Evolutionary conservation across 1,140 invertebrate species (phyloP).

Genomic region (Nixonia krombeini): DNA sequence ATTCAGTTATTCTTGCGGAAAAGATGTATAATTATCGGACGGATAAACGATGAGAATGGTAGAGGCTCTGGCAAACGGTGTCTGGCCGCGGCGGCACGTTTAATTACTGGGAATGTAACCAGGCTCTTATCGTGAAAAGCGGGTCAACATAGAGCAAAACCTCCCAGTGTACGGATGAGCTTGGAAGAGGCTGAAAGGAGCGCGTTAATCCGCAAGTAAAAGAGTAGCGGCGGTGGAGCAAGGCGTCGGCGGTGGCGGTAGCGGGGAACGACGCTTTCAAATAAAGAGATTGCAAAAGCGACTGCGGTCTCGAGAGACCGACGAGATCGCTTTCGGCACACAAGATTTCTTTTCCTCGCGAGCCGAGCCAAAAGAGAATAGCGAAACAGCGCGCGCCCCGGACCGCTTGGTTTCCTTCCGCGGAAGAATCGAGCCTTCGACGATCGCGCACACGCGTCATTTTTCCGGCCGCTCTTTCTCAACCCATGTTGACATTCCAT

Average conservation of each 20-base stretch:
- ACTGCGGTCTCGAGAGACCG: constrained; percentile 11
- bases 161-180: not conserved
- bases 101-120: not conserved
- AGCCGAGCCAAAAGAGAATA: constrained; percentile 9
- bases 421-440: not conserved
- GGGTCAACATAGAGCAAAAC: not conserved
- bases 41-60: too few relatives aligned
- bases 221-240: not conserved
- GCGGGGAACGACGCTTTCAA: constrained; percentile 8
- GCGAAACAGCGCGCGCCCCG: constrained; percentile 8
- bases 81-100: not conserved
- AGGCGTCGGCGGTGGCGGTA: not conserved
- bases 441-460: not conserved
- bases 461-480: too few relatives aligned
- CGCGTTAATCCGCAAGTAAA: constrained; percentile 7
- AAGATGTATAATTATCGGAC: too few relatives aligned
- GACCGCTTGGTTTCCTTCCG: constrained; percentile 2
- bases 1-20: too few relatives aligned
- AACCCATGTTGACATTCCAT: too few relatives aligned
- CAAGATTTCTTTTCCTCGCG: constrained; percentile 2
- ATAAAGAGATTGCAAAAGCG: constrained; percentile 12
- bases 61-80: too few relatives aligned
- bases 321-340: constrained; percentile 2
- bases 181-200: not conserved
- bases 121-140: not conserved